Evolutionary conservation across 2,113 vertebrate genomes (phyloP), one percentile per base, ranked within the genome.

Genomic region (Upupa epops): DNA sequence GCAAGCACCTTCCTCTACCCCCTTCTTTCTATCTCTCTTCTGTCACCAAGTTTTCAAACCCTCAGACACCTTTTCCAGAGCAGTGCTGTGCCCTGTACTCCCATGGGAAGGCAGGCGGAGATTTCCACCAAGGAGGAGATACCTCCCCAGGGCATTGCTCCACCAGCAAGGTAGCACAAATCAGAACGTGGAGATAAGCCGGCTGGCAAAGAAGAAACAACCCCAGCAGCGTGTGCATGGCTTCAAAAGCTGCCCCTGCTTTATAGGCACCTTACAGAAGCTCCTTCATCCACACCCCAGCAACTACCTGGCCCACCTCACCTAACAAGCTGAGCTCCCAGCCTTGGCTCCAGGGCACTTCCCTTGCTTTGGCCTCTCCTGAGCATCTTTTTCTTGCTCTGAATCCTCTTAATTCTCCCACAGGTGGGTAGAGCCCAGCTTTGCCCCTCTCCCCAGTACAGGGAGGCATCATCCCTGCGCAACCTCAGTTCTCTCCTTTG

Each of bases 191-290:
- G 86, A 81, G n/a, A 76, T 34, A 56, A 32, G 64, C 48, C 45
- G 37, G 37, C 84, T 76, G 34, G 37, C 54, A 19, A 59, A 78
- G 59, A 74, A 93, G 40, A 52, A 86, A 75, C 51, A 58, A 48
- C 34, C 70, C 4, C 72, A 68, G 13, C 46, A 72, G 42, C 66
- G 32, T 58, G 61, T 40, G 18, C 70, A 32, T 1, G n/a, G 40
- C 73, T 95, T 83, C 90, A 92, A 94, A 96, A 72, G 58, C 88
- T 81, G 83, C 2, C 42, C 46, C 40, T 78, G 71, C 63, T 72
- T 86, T 61, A n/a, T 5, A 29, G 18, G 77, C 46, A 52, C 40
- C 66, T 78, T 79, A 17, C 71, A 93, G 87, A 49, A 88, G 78
- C 90, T 90, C 11, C 8, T 86, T 88, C 72, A 82, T 71, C 54